Evolutionary conservation across 2,888 invertebrate species (phyloP).

Genomic region (Oscheius myriophilus): DNA sequence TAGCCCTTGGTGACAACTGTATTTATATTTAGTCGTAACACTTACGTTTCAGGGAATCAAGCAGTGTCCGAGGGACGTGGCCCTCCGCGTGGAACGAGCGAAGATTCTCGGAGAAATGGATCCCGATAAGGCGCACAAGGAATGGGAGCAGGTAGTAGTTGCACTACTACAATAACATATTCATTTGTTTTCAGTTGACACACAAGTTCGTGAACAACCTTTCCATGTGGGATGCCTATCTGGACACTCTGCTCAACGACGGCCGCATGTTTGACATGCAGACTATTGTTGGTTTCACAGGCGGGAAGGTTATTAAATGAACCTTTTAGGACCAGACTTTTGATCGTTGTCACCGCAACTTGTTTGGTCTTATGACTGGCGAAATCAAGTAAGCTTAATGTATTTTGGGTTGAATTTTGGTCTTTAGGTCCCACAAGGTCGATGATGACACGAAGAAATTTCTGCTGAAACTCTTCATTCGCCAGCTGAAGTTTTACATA

Average conservation of each 20-base stretch:
- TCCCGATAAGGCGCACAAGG: conserved; percentile 1
- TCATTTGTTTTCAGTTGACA: conserved; percentile 1
- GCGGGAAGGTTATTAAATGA: background rate
- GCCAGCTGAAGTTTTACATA: conserved; percentile 11
- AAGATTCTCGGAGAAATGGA: conserved; percentile 15
- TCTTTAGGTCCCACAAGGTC: conserved; percentile 17
- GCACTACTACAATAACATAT: background rate
- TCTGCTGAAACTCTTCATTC: conserved; percentile 14
- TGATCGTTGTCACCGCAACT: background rate
- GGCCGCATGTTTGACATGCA: background rate
- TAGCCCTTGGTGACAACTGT: no score
- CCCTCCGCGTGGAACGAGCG: background rate
- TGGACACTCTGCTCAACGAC: conserved; percentile 26
- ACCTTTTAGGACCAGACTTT: background rate
- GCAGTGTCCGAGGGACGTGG: background rate
- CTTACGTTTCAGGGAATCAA: conserved; percentile 12
- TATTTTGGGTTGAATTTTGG: background rate
- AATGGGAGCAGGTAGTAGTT: conserved; percentile 11
- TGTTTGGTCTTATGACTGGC: conserved; percentile 1
- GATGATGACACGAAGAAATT: conserved; percentile 19
- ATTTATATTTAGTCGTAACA: background rate
- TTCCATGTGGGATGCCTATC: background rate
- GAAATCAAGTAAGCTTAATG: background rate
- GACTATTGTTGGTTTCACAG: background rate
- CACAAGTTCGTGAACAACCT: conserved; percentile 1